phyloP scores from a whole-genome alignment of 2,797 vertebrate genomes.

The Diglossa cyanea region DNA sequence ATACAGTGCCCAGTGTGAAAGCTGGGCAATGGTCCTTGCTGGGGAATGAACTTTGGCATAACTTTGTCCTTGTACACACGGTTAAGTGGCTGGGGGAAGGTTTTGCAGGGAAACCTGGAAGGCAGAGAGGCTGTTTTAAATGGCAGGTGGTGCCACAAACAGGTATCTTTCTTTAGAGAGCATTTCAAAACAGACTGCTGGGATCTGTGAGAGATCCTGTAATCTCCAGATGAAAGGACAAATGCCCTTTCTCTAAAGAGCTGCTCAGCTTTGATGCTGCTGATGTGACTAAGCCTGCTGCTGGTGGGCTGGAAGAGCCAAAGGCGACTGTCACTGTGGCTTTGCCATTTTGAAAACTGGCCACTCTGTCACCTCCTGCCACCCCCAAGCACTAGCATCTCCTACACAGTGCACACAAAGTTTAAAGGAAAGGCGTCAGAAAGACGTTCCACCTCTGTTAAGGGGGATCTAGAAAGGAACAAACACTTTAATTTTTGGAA shows the following conservation, averaged over 20 bases:
- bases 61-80: neutral
- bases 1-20: neutral
- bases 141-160: neutral
- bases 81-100: neutral
- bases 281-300: constrained; percentile 33
- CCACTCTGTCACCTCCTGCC: neutral
- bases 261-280: constrained; percentile 26
- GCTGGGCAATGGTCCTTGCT: neutral
- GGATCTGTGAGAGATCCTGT: constrained; percentile 5
- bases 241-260: constrained; percentile 32
- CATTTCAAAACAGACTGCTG: constrained; percentile 1
- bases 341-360: neutral
- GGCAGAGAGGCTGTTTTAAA: neutral
- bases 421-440: neutral
- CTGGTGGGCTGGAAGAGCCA: constrained; percentile 19
- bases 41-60: neutral
- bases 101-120: neutral
- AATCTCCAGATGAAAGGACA: constrained; percentile 53
- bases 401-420: neutral
- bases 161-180: constrained; percentile 24
- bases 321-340: neutral
- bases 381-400: neutral
- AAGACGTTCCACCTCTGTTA: neutral
- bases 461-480: neutral
- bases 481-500: neutral